phyloP scores from a whole-genome alignment of 2,888 invertebrate species.

The Oegoconia quadripuncta region DNA sequence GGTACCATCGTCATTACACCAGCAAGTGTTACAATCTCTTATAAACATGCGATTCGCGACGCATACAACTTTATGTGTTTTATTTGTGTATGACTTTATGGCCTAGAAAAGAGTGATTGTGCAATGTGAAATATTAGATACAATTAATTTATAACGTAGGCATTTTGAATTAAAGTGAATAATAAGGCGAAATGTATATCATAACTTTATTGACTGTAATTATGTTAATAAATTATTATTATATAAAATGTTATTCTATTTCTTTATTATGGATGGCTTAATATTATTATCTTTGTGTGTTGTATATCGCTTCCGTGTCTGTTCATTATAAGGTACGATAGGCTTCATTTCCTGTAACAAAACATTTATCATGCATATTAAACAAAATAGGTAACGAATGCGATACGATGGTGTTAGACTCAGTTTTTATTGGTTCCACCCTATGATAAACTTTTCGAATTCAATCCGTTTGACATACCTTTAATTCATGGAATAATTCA shows the following conservation, averaged over 20 bases:
- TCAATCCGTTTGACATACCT: no score
- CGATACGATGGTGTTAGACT: no score
- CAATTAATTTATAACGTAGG: no score
- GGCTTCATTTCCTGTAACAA: slow-evolving; percentile 63
- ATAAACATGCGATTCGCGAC: slow-evolving; percentile 67
- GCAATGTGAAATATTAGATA: background rate
- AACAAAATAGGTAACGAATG: no score
- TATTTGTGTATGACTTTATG: slow-evolving; percentile 26
- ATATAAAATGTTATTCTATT: background rate
- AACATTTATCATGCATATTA: slow-evolving; percentile 12
- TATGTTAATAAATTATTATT: no score
- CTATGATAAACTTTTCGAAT: no score
- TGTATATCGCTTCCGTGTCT: background rate
- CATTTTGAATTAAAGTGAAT: no score
- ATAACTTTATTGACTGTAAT: no score
- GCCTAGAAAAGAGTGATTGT: slow-evolving; percentile 25
- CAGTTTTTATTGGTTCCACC: no score
- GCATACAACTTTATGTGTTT: slow-evolving; percentile 49
- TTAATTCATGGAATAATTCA: slow-evolving; percentile 59
- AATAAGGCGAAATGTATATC: no score
- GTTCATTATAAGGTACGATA: slow-evolving; percentile 38
- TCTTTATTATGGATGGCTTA: background rate
- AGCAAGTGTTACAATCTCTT: slow-evolving; percentile 71
- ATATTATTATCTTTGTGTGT: background rate
- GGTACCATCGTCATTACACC: slow-evolving; percentile 72